Evolutionary conservation across 2,797 vertebrate species (phyloP).

Genomic region (Molothrus ater): DNA sequence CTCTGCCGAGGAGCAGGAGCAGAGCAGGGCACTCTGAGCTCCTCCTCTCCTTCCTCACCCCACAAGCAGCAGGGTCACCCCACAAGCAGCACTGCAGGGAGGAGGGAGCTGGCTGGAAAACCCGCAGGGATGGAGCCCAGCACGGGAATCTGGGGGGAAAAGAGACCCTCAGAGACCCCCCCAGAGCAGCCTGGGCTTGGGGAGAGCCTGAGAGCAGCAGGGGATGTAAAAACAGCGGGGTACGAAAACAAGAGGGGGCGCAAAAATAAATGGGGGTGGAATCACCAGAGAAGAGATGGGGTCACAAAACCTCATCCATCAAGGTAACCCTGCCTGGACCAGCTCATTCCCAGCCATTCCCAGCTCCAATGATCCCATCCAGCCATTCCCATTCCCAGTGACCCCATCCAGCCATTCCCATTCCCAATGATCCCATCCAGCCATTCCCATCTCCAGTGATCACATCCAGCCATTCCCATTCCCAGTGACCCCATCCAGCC

Average conservation of each 20-base stretch:
- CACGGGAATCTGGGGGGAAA: rapidly evolving
- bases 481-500: neutral
- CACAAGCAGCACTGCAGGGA: neutral
- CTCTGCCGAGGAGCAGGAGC: rapidly evolving
- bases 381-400: too few species aligned
- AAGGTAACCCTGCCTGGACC: too few species aligned
- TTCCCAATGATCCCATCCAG: too few species aligned
- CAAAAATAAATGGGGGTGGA: neutral
- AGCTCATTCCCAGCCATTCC: too few species aligned
- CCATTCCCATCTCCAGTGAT: too few species aligned
- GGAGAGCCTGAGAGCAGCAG: neutral
- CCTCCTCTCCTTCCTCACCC: neutral
- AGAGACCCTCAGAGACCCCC: neutral
- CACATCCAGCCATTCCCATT: too few species aligned
- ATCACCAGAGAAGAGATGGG: too few species aligned
- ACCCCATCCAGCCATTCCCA: too few species aligned
- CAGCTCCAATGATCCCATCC: too few species aligned
- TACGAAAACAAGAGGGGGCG: too few species aligned
- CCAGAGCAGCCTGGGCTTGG: neutral
- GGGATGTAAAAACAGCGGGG: neutral
- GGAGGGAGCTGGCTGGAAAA: neutral
- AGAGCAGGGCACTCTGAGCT: neutral
- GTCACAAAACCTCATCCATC: too few species aligned
- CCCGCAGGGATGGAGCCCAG: neutral
- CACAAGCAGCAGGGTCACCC: neutral